These are phyloP conservation scores for Drosophila mulleri DNA, from an alignment of 2,888 invertebrate genomes.

Conservation along the genomic window DNA sequence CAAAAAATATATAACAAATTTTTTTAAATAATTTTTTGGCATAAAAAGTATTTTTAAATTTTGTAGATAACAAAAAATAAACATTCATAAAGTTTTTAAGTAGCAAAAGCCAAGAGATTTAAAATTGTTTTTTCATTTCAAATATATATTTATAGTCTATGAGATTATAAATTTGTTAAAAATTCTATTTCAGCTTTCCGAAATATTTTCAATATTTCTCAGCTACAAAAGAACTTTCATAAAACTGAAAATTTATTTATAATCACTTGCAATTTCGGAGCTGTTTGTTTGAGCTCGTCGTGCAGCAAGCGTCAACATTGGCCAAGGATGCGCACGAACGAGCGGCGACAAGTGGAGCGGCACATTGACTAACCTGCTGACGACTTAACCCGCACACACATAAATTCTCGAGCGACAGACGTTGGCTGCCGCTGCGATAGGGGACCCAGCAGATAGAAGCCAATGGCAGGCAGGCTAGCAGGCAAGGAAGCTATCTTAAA, in stretches of 20 bases:
- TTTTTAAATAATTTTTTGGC: too few species aligned
- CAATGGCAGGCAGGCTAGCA: slow-evolving; percentile 21
- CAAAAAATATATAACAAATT: too few species aligned
- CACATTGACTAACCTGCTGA: slow-evolving; percentile 62
- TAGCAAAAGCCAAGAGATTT: too few species aligned
- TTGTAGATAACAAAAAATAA: too few species aligned
- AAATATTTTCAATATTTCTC: background rate
- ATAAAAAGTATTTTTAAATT: too few species aligned
- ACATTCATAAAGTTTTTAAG: too few species aligned
- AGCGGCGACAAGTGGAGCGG: slow-evolving; percentile 2
- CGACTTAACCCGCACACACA: slow-evolving; percentile 70
- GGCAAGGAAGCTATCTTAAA: slow-evolving; percentile 47
- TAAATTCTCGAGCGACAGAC: slow-evolving; percentile 56
- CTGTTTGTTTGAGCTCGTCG: slow-evolving; percentile 21
- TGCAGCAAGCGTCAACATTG: slow-evolving; percentile 2
- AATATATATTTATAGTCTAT: background rate
- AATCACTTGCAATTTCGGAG: slow-evolving; percentile 17
- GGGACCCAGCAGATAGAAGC: slow-evolving; percentile 20
- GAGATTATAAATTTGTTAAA: too few species aligned
- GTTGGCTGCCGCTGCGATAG: slow-evolving; percentile 39
- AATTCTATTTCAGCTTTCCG: background rate
- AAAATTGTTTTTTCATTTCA: too few species aligned
- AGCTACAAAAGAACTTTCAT: background rate
- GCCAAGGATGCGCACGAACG: slow-evolving; percentile 11
- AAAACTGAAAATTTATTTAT: slow-evolving; percentile 13